phyloP scores from a whole-genome alignment of 2,888 invertebrate species.

The Chaetogeoica ovagalla region DNA sequence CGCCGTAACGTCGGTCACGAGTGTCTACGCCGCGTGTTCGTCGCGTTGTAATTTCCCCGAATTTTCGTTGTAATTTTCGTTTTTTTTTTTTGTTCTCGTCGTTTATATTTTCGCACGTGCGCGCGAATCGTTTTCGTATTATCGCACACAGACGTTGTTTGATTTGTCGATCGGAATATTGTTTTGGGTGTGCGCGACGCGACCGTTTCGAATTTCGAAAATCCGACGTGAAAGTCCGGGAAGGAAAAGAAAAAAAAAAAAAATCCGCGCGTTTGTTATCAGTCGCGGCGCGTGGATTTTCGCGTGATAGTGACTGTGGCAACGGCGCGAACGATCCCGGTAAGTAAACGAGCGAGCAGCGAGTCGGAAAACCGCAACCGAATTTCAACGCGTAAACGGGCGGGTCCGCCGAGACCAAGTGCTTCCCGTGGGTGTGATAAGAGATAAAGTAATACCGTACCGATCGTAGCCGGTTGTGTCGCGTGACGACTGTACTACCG shows the following conservation, averaged over 20 bases:
- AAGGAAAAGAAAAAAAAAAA: background rate
- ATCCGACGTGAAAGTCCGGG: background rate
- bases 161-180: background rate
- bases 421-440: conserved; percentile 38
- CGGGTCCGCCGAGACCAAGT: conserved; percentile 30
- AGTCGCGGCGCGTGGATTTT: conserved; percentile 24
- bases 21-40: conserved; percentile 18
- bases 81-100: background rate
- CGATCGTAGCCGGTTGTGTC: conserved; percentile 37
- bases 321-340: background rate
- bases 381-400: conserved; percentile 40
- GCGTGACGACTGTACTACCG: too few relatives aligned
- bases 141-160: background rate
- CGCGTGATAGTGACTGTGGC: conserved; percentile 1
- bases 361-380: background rate
- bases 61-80: background rate
- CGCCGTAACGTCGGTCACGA: background rate
- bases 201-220: background rate
- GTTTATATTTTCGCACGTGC: background rate
- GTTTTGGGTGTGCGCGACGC: background rate
- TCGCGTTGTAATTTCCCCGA: background rate
- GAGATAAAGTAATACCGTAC: conserved; percentile 29
- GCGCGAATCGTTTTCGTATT: background rate
- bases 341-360: background rate
- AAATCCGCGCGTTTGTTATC: background rate